A percentile compares a stretch with the other conserved stretches of the same genome.
phyloP scores from a whole-genome alignment of 2,113 vertebrate species.

The Scopus umbretta region DNA sequence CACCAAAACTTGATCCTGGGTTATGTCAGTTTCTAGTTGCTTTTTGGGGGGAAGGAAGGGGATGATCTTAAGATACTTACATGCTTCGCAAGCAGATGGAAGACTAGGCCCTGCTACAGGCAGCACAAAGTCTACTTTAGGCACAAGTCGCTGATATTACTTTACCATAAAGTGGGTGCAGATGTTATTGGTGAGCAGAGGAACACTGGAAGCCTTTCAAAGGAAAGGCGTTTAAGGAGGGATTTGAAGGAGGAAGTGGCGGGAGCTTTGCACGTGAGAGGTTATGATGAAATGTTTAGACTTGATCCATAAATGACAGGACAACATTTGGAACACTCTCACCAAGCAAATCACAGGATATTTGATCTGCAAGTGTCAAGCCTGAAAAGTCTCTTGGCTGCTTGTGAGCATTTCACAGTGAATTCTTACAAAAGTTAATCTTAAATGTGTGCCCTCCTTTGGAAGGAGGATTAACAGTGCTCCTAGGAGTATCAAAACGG shows the following conservation, averaged over 20 bases:
- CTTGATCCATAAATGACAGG: conserved; percentile 47
- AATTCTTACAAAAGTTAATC: conserved; percentile 16
- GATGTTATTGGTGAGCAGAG: conserved; percentile 46
- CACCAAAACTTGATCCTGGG: not conserved
- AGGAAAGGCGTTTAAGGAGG: conserved; percentile 46
- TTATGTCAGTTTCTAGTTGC: not conserved
- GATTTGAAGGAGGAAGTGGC: conserved; percentile 67
- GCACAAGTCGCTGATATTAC: not conserved
- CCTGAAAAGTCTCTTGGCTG: conserved; percentile 32
- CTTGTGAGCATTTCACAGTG: conserved; percentile 7
- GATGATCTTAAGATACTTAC: not conserved
- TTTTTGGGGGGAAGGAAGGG: not conserved
- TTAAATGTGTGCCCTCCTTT: not conserved
- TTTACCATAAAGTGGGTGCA: conserved; percentile 51
- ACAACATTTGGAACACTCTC: conserved; percentile 49
- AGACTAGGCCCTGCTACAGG: not conserved
- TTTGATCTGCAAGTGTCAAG: conserved; percentile 41
- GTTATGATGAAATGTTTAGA: conserved; percentile 47
- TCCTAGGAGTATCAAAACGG: not conserved
- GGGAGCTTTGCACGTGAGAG: conserved; percentile 44
- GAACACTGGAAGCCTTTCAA: conserved; percentile 50
- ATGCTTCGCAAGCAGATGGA: not conserved
- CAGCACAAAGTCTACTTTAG: conserved; percentile 5
- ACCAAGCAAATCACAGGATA: conserved; percentile 40
- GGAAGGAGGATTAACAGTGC: conserved; percentile 31